Evolutionary conservation across 2,888 invertebrate species (phyloP), one percentile per base, ranked within the genome.

Genomic region (Podotricha telesiphe): DNA sequence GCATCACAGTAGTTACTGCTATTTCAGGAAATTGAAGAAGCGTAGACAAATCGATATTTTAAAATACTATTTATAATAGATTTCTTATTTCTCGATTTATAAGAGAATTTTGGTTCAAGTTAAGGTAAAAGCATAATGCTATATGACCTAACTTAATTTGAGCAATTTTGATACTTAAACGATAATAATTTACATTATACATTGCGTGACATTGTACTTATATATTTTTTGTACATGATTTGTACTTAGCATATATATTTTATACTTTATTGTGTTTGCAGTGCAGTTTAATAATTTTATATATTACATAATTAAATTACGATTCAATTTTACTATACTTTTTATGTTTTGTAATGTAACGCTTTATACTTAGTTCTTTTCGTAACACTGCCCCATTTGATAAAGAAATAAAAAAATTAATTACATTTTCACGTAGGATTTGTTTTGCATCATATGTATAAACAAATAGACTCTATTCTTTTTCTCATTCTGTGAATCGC

Each of bases 401-500:
- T n/a, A n/a, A n/a, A n/a, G n/a, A n/a, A n/a, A n/a, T n/a, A n/a
- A n/a, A n/a, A n/a, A n/a, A 28, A 6, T 28, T 4, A 6, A 42
- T 42, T 42, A 13, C 11, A 13, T 42, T 42, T 4, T 42, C 42
- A 42, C 11, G 13, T 2, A 2, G 13, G 13, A 42, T 42, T 13
- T 13, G 42, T 20, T n/a, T 20, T 0, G n/a, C 17, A 56, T 47
- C 47, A 20, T 42, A 34, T 51, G 34, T 13, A 55, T 53, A 55
- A 55, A 42, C 48, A 48, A 67, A 62, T 61, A 28, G 13, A 53
- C 65, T 70, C 11, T 45, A 59, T n/a, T 59, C 22, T 75, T 77
- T 75, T 74, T 75, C 75, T 67, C 76, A 75, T 77, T 75, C 76
- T 72, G 65, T 69, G 72, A 68, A 72, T 67, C 64, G 75, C 72